Base-by-base conservation (phyloP, 2,797 vertebrate genomes). In the Parauchenoglanis ngamensis region DNA sequence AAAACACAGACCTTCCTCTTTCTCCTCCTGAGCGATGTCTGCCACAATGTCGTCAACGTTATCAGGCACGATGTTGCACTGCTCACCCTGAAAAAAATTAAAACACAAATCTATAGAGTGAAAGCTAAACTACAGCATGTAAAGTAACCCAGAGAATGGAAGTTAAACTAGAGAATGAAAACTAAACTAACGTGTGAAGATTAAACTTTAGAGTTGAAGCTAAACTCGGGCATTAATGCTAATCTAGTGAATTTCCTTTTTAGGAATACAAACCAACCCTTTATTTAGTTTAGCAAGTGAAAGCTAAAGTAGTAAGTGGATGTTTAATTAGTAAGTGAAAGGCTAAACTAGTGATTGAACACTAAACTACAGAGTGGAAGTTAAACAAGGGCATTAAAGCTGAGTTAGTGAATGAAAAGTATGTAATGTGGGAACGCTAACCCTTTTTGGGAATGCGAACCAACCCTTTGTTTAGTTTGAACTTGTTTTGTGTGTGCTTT, bases 31-130 rank as follows among this genome's bases (percentile, higher is more conserved):
- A 88, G 97, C 97, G 83, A 99, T 96, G 90, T 99, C 98, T 72
- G 98, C 97, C 54, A 99, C 98, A 79, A 99, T 99, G 91, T 99
- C 98, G 73, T 99, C 98, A 35, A 99, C 96, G 61, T 98, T 99
- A 94, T 99, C 98, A 0, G 98, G 98, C 56, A 99, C 96, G 10
- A 99, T 96, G 94, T 99, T 99, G 95, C 98, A 99, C 90, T 99
- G 98, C 88, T 99, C 98, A 1, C 98, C 98, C 98, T 99, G 95
- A 80, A 83, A 86, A 92, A 54, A 93, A 75, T 93, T 25, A 91
- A 15, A 68, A 86, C 73, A 35, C 67, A 75, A 81, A 61, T 46
- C 67, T 11, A 19, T 2, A 63, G 21, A 15, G 54, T 59, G 21
- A 44, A 79, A 35, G 56, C 31, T 59, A 23, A 13, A 10, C 28